Base-by-base conservation (phyloP, 2,888 invertebrate species). In the Halictus ligatus region DNA sequence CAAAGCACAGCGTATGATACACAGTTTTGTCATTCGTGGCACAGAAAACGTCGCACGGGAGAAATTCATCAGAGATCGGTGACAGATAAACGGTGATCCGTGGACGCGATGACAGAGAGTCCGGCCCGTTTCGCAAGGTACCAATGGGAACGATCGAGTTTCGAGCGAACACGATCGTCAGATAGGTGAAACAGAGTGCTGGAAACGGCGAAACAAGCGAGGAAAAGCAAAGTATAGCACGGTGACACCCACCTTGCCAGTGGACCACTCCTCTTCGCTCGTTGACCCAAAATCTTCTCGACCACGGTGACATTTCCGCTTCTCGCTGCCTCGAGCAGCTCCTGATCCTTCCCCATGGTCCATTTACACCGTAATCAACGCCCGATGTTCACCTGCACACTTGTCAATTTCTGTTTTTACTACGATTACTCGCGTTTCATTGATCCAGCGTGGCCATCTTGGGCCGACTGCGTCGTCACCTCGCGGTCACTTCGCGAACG, bases 291-390 rank as follows among this genome's bases (percentile, higher is more conserved):
- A 94, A 99, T 98, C 96, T 98, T 99, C 96, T 99, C 98, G 91
- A 99, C 98, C 93, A 97, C 97, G 92, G 97, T 96, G 94, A 97
- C 97, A 96, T 99, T 98, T 95, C 99, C 99, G 96, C 97, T 98
- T 94, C 99, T 97, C 92, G 99, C 98, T 93, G 99, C 99, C 95
- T 99, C 99, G 95, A 99, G 96, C 95, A 99, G 97, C 96, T 99
- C 99, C 96, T 99, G 98, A 96, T 99, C 99, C 96, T 98, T 98
- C 95, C 99, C 99, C 99, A 99, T 99, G 94, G 94, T 94, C 95
- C 95, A 95, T 95, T 95, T 95, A 95, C 94, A 92, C 94, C 83
- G 89, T 78, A 87, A 91, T 90, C 92, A 87, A 91, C 88, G 89
- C 91, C 89, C 89, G 88, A 83, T 87, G 83, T 89, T 92, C 91